Conservation (phyloP, 2,113 vertebrate species). For the Stigmatopora argus region DNA sequence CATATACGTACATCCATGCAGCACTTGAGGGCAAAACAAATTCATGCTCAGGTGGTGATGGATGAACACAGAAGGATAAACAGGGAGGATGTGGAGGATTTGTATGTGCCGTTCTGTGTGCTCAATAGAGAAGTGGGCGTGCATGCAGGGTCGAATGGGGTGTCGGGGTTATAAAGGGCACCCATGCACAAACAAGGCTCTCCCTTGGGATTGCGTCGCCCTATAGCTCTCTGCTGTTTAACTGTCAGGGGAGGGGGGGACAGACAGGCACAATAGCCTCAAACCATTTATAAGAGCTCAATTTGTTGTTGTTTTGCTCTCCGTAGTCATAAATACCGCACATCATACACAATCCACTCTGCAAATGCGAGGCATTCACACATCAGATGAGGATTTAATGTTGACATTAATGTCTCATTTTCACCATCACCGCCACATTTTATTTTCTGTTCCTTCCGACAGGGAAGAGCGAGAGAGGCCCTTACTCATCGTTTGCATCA, state of each 20-base stretch:
- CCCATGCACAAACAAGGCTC: constrained; percentile 60
- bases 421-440: constrained; percentile 25
- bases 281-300: constrained; percentile 66
- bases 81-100: constrained; percentile 55
- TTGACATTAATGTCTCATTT: constrained; percentile 42
- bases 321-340: constrained; percentile 56
- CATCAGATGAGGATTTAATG: constrained; percentile 44
- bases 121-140: constrained; percentile 28
- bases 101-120: constrained; percentile 50
- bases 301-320: constrained; percentile 67
- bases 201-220: constrained; percentile 52
- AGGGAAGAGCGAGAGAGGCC: constrained; percentile 85
- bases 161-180: constrained; percentile 43
- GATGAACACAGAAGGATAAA: constrained; percentile 42
- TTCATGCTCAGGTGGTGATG: constrained; percentile 46
- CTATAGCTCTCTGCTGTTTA: constrained; percentile 57
- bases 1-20: constrained; percentile 17
- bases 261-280: constrained; percentile 54
- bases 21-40: constrained; percentile 39
- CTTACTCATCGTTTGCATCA: constrained; percentile 77
- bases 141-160: constrained; percentile 3
- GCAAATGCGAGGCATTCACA: constrained; percentile 55
- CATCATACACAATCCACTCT: constrained; percentile 37
- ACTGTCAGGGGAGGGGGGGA: constrained; percentile 44
- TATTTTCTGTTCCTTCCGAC: constrained; percentile 18